Conservation (phyloP, 2,113 vertebrate species). For the Tychaedon coryphoeus region DNA sequence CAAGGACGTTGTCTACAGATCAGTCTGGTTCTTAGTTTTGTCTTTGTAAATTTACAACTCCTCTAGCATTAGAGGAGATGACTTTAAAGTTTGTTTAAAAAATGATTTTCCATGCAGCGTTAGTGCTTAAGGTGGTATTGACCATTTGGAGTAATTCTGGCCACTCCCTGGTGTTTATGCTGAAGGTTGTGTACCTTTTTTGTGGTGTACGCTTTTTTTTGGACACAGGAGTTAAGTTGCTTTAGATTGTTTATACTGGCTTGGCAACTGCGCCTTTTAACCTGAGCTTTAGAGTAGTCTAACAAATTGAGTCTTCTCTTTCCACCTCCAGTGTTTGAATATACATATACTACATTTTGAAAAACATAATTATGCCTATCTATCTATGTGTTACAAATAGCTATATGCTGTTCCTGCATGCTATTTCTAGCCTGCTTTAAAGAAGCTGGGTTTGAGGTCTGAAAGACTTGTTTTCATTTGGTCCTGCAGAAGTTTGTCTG, state of each 20-base stretch:
- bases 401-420: neutral
- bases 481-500: neutral
- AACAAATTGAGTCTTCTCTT: neutral
- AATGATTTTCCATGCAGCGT: neutral
- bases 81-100: neutral
- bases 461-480: neutral
- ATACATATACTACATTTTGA: neutral
- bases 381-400: rapidly evolving
- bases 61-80: neutral
- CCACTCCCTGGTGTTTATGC: neutral
- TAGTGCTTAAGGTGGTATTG: neutral
- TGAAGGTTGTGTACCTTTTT: neutral
- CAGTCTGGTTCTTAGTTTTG: neutral
- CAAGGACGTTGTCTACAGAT: neutral
- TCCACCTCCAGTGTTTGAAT: neutral
- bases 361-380: neutral
- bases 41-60: neutral
- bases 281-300: neutral
- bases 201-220: neutral
- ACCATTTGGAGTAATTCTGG: neutral
- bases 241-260: neutral
- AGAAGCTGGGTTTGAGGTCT: neutral
- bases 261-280: neutral
- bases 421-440: neutral
- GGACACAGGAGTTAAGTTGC: neutral